phyloP scores from a whole-genome alignment of 2,888 invertebrate genomes.

The Dendrolimus houi region DNA sequence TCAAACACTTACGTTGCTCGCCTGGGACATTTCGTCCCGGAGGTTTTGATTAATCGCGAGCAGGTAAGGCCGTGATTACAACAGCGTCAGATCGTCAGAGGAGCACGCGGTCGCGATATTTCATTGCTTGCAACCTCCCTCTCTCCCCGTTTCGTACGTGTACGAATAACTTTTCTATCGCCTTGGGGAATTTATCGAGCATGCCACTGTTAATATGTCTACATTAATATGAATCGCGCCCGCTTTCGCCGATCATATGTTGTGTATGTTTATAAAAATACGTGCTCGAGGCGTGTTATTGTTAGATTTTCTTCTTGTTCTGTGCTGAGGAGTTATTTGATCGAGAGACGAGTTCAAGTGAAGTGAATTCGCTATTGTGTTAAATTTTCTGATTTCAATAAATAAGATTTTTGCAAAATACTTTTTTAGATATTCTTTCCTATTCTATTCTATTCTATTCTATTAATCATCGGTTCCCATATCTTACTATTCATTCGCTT shows the following conservation, averaged over 20 bases:
- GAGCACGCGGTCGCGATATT: slow-evolving; percentile 16
- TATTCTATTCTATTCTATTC: too few species aligned
- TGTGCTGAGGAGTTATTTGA: too few species aligned
- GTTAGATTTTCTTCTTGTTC: background rate
- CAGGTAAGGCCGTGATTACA: slow-evolving; percentile 8
- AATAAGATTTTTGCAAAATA: too few species aligned
- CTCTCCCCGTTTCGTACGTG: slow-evolving; percentile 22
- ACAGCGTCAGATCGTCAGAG: slow-evolving; percentile 7
- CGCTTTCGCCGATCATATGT: slow-evolving; percentile 15
- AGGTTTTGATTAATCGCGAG: slow-evolving; percentile 8
- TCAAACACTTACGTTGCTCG: background rate
- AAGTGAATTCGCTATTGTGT: too few species aligned
- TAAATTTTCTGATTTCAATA: too few species aligned
- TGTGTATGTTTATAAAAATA: slow-evolving; percentile 4
- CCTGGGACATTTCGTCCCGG: background rate
- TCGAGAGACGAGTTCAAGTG: too few species aligned
- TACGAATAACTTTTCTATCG: slow-evolving; percentile 56
- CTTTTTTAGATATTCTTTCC: too few species aligned
- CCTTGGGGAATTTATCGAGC: slow-evolving; percentile 42
- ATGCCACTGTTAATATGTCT: slow-evolving; percentile 45
- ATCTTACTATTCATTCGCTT: too few species aligned
- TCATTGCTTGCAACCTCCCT: slow-evolving; percentile 7
- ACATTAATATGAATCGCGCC: slow-evolving; percentile 50
- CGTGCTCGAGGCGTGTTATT: background rate
- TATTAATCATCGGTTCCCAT: too few species aligned